Evolutionary conservation across 1,140 invertebrate genomes (phyloP).

Genomic region (Hestina assimilis): DNA sequence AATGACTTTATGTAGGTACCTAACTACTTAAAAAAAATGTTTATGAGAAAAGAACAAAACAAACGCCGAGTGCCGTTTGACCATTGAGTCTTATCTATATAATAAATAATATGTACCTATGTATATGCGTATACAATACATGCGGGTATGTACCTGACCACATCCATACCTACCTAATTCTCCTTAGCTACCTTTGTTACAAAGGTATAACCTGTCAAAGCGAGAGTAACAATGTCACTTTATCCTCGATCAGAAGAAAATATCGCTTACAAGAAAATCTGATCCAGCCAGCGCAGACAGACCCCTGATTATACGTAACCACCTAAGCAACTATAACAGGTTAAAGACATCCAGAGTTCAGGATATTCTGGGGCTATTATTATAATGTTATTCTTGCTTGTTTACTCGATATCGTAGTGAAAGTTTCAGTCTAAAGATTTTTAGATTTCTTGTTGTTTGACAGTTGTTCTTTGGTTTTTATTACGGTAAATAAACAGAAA

Average conservation of each 20-base stretch:
- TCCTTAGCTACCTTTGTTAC: conserved; percentile 40
- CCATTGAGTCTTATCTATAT: too few species aligned
- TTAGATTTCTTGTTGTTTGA: not conserved
- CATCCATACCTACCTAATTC: conserved; percentile 30
- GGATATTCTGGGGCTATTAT: conserved; percentile 41
- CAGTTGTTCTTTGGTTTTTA: not conserved
- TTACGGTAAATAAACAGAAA: not conserved
- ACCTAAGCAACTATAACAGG: conserved; percentile 4
- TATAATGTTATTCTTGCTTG: conserved; percentile 45
- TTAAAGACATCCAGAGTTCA: conserved; percentile 19
- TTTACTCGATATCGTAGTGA: conserved; percentile 3
- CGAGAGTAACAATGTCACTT: conserved; percentile 49
- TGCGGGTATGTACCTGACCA: conserved; percentile 1
- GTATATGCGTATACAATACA: not conserved
- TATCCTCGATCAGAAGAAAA: conserved; percentile 47
- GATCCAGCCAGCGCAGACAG: conserved; percentile 31
- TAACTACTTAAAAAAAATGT: too few species aligned
- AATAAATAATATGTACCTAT: too few species aligned
- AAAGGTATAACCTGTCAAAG: conserved; percentile 61
- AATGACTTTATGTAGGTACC: too few species aligned
- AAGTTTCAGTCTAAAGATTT: not conserved
- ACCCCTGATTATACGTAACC: conserved; percentile 30
- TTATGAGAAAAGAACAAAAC: too few species aligned
- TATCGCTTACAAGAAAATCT: conserved; percentile 58
- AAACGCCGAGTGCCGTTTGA: too few species aligned